phyloP scores from a whole-genome alignment of 92 coral and sea anemone species.

The Epizoanthus ramosus region DNA sequence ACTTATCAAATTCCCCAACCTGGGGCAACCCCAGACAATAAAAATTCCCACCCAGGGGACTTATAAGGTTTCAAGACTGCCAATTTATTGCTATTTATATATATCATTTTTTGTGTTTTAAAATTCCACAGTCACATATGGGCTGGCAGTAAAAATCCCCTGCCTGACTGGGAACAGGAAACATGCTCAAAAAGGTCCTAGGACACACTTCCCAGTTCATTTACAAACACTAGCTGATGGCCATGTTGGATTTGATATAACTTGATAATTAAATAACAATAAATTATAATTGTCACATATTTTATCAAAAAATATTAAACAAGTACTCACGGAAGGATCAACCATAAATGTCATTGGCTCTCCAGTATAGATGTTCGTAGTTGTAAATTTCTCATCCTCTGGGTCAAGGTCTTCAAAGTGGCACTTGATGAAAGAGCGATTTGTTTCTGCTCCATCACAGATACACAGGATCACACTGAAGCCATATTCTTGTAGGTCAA shows the following conservation, averaged over 20 bases:
- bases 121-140: not conserved
- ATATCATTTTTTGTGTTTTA: not conserved
- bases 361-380: slow-evolving; percentile 56
- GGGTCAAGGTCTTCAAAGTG: slow-evolving; percentile 54
- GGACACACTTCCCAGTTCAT: too few relatives aligned
- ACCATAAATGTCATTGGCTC: slow-evolving; percentile 57
- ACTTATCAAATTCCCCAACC: too few relatives aligned
- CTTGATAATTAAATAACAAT: too few relatives aligned
- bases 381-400: slow-evolving; percentile 35
- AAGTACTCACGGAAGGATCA: slow-evolving; percentile 50
- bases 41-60: not conserved
- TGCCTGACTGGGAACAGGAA: too few relatives aligned
- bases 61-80: not conserved
- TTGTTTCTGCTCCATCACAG: slow-evolving; percentile 60
- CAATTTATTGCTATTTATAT: not conserved
- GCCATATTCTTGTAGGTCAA: slow-evolving; percentile 52
- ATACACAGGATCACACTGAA: slow-evolving; percentile 52
- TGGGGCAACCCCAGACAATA: too few relatives aligned
- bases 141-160: too few relatives aligned
- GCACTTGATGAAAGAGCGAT: slow-evolving; percentile 51
- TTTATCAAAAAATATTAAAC: too few relatives aligned
- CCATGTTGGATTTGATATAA: too few relatives aligned
- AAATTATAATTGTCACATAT: too few relatives aligned
- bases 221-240: too few relatives aligned
- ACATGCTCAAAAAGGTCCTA: too few relatives aligned